Evolutionary conservation across 2,797 vertebrate species (phyloP), one percentile per base, ranked within the genome.

Genomic region (Dicrostonyx torquatus): DNA sequence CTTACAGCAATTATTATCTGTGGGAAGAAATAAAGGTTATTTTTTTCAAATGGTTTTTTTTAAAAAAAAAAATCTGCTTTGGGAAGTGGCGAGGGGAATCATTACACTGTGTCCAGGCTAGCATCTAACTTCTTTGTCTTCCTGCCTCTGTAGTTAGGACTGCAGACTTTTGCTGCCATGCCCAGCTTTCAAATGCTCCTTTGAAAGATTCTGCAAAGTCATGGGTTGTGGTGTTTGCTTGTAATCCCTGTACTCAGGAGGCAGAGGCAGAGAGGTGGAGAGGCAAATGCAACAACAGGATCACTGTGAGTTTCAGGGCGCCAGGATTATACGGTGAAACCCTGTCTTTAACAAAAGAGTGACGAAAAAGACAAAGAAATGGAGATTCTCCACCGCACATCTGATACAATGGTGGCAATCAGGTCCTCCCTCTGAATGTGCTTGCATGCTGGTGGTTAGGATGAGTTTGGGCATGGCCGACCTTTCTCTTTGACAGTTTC

Each of bases 1-100:
- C 99, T 99, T 58, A 99, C 99, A 0, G 99, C 99, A 34, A 99
- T 99, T 97, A 99, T 99, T 97, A 99, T 99, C 99, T 99, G 98
- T 82, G 79, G 95, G 93, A 82, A 98, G 64, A 97, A 96, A 72
- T 37, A 95, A 91, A 93, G 15, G 82, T 8, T 43, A 17, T 34
- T 91, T 34, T 34, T 97, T 94, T 62, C 37, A 83, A 92, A 83
- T 66, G 40, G 12, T 48, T 91, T 95, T 90, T 12, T 90, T 55
- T 55, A n/a, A n/a, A n/a, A n/a, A 79, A 91, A 90, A 87, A 90
- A 77, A 26, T n/a, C 18, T 89, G 53, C 20, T 90, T 79, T n/a
- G 37, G 48, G 86, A 50, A 68, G 76, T 48, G 40, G 20, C 70
- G 12, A 82, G 34, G 24, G 10, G 73, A 68, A 24, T 58, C 34